Percentiles rank a stretch among this genome's conserved stretches.
Conservation (phyloP, 2,113 vertebrate genomes). For the Megalops atlanticus region DNA sequence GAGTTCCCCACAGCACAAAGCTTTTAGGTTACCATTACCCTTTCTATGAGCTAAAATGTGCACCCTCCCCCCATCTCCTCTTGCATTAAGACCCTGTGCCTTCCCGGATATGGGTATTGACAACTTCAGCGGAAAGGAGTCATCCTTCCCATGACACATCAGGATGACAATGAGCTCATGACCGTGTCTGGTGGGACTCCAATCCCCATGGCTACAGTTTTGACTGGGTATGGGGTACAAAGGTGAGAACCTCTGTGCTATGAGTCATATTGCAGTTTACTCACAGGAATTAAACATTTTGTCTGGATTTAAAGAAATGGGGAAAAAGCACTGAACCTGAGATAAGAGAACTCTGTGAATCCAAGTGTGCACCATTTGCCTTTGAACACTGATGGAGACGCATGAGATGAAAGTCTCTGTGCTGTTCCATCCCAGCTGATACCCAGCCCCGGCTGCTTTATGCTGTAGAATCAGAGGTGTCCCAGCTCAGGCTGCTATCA, state of each 20-base stretch:
- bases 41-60: constrained; percentile 63
- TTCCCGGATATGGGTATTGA: constrained; percentile 61
- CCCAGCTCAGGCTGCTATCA: neutral
- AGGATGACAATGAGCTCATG: neutral
- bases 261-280: neutral
- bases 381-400: neutral
- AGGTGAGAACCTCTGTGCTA: neutral
- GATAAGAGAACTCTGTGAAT: neutral
- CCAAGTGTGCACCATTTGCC: neutral
- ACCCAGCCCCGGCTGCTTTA: neutral
- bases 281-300: neutral
- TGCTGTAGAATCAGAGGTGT: neutral
- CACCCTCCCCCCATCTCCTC: constrained; percentile 48
- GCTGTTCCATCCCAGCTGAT: neutral
- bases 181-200: neutral
- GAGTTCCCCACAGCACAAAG: constrained; percentile 33
- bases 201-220: neutral
- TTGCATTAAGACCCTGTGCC: constrained; percentile 32
- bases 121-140: constrained; percentile 35
- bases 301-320: neutral
- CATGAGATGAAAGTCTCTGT: neutral
- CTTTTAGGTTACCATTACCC: constrained; percentile 67
- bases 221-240: neutral
- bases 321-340: neutral
- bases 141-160: neutral